A percentile compares a stretch with the other conserved stretches of the same genome.
Evolutionary conservation across 2,797 vertebrate species (phyloP).

Genomic region (Anableps anableps): DNA sequence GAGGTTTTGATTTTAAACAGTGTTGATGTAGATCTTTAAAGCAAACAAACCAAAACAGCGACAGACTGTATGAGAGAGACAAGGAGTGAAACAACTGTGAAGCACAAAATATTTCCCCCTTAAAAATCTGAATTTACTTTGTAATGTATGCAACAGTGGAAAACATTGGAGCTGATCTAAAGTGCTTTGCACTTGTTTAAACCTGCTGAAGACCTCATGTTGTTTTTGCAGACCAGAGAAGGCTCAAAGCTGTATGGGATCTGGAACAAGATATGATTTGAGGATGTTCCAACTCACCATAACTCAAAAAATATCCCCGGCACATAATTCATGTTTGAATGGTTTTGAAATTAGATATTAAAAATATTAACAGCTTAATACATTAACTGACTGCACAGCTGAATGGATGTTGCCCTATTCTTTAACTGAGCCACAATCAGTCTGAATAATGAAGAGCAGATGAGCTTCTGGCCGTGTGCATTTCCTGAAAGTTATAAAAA

Average conservation of each 20-base stretch:
- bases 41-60: neutral
- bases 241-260: neutral
- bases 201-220: neutral
- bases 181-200: neutral
- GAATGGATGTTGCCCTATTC: neutral
- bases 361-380: neutral
- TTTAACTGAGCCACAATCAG: neutral
- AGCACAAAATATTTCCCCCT: neutral
- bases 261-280: neutral
- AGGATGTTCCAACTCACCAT: neutral
- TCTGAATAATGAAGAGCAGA: neutral
- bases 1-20: neutral
- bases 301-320: neutral
- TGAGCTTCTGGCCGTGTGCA: neutral
- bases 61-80: too few species aligned
- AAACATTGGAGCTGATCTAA: neutral
- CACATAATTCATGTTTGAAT: neutral
- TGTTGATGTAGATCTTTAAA: neutral
- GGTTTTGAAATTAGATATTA: neutral
- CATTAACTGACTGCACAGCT: neutral
- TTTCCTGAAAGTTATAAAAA: neutral
- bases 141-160: neutral
- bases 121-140: neutral
- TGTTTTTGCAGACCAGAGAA: constrained; percentile 1
- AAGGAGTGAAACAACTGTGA: neutral